Evolutionary conservation across 2,888 invertebrate species (phyloP).

Genomic region (Liopterus haemorrhoidalis): DNA sequence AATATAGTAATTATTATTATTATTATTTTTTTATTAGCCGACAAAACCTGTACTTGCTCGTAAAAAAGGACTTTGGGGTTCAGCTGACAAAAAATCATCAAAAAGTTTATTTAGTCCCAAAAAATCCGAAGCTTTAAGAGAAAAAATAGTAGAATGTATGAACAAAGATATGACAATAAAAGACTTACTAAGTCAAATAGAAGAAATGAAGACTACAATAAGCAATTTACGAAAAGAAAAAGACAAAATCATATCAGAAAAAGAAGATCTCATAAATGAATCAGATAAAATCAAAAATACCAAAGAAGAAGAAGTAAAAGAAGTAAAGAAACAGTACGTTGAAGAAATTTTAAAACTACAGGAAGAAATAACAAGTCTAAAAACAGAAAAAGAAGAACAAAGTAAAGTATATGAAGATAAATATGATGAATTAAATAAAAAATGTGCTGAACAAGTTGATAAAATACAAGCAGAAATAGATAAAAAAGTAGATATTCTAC

Average conservation of each 20-base stretch:
- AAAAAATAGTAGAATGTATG: constrained; percentile 51
- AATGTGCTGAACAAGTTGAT: constrained; percentile 13
- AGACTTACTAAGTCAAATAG: constrained; percentile 48
- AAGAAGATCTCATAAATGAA: constrained; percentile 43
- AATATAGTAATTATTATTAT: not conserved
- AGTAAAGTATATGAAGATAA: constrained; percentile 40
- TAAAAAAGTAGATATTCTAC: constrained; percentile 25
- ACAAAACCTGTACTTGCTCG: constrained; percentile 24
- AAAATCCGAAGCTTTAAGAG: constrained; percentile 45
- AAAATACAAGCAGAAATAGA: constrained; percentile 24
- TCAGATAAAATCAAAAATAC: constrained; percentile 45
- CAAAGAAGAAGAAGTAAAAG: constrained; percentile 43
- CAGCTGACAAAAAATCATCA: constrained; percentile 15
- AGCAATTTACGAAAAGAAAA: constrained; percentile 44
- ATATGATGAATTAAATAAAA: constrained; percentile 19
- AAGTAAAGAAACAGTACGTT: constrained; percentile 43
- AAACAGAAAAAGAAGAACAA: constrained; percentile 44
- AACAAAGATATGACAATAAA: constrained; percentile 50
- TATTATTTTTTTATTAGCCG: constrained; percentile 36
- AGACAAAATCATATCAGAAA: constrained; percentile 42
- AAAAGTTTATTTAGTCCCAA: constrained; percentile 25
- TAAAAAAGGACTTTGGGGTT: constrained; percentile 24
- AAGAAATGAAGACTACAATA: constrained; percentile 48
- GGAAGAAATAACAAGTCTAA: constrained; percentile 43
- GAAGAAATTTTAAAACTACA: constrained; percentile 46